Base-by-base conservation (phyloP, 30 jellyfish, hydroid and myxozoan species). In the Mastigias papua region DNA sequence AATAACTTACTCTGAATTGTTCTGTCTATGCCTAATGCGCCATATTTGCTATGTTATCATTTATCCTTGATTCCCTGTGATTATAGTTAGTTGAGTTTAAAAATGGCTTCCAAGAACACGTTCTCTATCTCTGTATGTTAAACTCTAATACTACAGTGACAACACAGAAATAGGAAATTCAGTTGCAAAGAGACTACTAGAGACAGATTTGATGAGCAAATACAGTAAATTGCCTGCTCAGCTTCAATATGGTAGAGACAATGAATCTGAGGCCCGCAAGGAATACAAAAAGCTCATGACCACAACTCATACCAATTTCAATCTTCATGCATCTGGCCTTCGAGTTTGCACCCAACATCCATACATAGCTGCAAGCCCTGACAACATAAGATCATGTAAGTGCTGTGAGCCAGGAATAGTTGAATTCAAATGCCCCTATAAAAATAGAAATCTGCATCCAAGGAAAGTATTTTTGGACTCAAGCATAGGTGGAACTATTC, bases 281-380 rank as follows among this genome's bases (percentile, higher is more conserved):
- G 87, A 76, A 46, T 76, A 76, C 60, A 76, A 76, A 58, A 76
- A 76, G 76, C 87, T 76, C 87, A 76, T 76, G 87, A 76, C 87
- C 23, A 76, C 87, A 54, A 76, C 58, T 76, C 87, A 76, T 71
- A n/a, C 76, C 73, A 76, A 76, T 48, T 76, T 76, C 74, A 29
- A 76, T 73, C 87, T 48, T 76, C 87, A 76, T 46, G 35, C 74
- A 48, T 76, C 87, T 76, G 48, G 87, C 74, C 87, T 76, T 76
- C 87, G 49, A 46, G 87, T 76, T 50, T 76, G 87, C 74, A 76
- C 87, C 87, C 46, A 76, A 49, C 87, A 76, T 49, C 75, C 74
- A 76, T 76, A 1, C 87, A 50, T 76, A 0, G 91, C 91, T 81
- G 91, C 91, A 65, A 34, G 84, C 84, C 91, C 91, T 64, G 91